Evolutionary conservation across 2,888 invertebrate species (phyloP).

Genomic region (Macrosiphum euphorbiae): DNA sequence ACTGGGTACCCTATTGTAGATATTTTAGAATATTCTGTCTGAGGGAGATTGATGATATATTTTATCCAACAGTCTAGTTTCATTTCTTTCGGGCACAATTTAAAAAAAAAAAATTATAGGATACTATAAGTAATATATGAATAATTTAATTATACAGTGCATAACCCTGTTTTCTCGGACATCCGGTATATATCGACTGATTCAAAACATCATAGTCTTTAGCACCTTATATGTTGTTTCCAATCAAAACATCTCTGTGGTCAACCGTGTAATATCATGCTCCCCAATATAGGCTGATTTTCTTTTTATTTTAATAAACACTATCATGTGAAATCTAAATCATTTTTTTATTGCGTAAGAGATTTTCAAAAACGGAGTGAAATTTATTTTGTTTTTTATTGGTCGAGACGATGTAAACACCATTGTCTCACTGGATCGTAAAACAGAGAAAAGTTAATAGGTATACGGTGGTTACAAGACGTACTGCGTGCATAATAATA

Average conservation of each 20-base stretch:
- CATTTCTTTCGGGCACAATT: no score
- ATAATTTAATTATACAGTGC: no score
- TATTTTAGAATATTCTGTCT: no score
- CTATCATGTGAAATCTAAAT: background rate
- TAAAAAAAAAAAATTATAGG: no score
- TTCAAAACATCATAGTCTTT: no score
- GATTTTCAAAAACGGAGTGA: background rate
- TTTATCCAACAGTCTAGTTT: no score
- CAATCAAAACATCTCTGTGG: background rate
- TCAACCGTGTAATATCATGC: background rate
- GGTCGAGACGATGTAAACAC: background rate
- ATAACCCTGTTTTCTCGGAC: no score
- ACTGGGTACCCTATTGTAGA: no score
- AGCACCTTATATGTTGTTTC: no score
- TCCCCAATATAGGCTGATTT: background rate
- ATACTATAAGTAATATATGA: no score
- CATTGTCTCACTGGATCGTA: background rate
- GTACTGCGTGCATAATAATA: background rate
- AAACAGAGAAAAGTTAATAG: constrained; percentile 7
- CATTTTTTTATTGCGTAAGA: background rate
- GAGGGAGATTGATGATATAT: no score
- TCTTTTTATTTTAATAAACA: background rate
- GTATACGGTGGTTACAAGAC: background rate
- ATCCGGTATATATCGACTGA: no score
- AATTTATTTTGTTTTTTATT: background rate